These are phyloP conservation scores for Thalassophryne amazonica DNA, from an alignment of 2,797 vertebrate genomes.

Conservation along the genomic window DNA sequence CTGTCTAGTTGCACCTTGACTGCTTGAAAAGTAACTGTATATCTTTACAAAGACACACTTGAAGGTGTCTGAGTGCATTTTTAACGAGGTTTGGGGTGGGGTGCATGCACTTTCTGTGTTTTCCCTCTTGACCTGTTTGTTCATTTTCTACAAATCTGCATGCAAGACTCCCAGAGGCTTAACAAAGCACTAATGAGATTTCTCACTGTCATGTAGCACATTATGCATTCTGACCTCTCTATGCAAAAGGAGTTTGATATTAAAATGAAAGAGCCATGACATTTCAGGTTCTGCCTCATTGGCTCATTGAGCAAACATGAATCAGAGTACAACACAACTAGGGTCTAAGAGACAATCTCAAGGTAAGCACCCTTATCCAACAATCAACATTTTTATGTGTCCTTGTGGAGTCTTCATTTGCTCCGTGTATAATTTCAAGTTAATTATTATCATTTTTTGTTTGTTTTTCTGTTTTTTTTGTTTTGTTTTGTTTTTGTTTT, in stretches of 20 bases:
- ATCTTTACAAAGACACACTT: constrained; percentile 54
- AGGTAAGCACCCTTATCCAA: constrained; percentile 89
- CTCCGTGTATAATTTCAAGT: constrained; percentile 63
- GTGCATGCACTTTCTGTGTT: constrained; percentile 73
- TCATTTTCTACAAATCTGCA: constrained; percentile 70
- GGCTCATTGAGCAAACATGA: constrained; percentile 99
- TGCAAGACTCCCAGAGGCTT: constrained; percentile 57
- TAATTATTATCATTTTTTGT: constrained; percentile 27
- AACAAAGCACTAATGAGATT: constrained; percentile 52
- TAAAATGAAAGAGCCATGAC: constrained; percentile 97
- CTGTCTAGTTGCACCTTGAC: constrained; percentile 60
- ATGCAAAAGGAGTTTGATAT: constrained; percentile 86
- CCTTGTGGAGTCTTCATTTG: constrained; percentile 70
- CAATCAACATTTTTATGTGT: constrained; percentile 66
- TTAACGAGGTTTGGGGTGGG: too few relatives aligned
- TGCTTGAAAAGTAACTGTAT: constrained; percentile 54
- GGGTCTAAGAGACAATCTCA: constrained; percentile 93
- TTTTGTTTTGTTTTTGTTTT: constrained; percentile 26
- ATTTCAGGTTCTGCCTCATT: constrained; percentile 99
- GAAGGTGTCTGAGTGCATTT: constrained; percentile 38
- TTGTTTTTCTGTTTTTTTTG: constrained; percentile 55
- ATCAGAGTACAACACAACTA: constrained; percentile 99
- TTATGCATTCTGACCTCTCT: constrained; percentile 78
- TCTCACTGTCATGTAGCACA: constrained; percentile 70
- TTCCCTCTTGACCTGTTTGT: constrained; percentile 41